These are phyloP conservation scores for Menidia menidia DNA, from an alignment of 2,797 vertebrate species.

Conservation along the genomic window DNA sequence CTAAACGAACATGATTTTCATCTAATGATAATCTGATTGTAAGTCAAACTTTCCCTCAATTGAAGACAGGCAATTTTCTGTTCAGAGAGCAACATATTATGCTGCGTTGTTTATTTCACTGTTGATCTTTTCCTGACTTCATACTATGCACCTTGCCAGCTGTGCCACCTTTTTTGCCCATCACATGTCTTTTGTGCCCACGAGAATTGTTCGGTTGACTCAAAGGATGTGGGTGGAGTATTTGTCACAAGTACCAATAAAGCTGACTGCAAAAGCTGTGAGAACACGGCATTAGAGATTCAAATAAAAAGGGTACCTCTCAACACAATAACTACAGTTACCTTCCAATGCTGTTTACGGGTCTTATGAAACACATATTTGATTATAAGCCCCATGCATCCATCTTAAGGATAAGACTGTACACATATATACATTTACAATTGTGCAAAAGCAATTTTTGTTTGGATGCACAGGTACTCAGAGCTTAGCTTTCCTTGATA, in stretches of 20 bases:
- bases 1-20: too few relatives aligned
- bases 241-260: constrained; percentile 32
- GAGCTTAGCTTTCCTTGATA: too few relatives aligned
- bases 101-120: constrained; percentile 11
- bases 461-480: too few relatives aligned
- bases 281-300: not conserved
- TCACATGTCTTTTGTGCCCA: constrained; percentile 25
- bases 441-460: too few relatives aligned
- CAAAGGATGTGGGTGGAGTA: constrained; percentile 25
- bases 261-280: constrained; percentile 13
- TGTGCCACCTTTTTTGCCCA: constrained; percentile 6
- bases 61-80: not conserved
- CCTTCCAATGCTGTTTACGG: too few relatives aligned
- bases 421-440: too few relatives aligned
- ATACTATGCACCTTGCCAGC: constrained; percentile 11
- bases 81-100: constrained; percentile 13
- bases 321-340: not conserved
- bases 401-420: too few relatives aligned
- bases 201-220: constrained; percentile 31
- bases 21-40: not conserved
- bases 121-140: constrained; percentile 16
- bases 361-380: too few relatives aligned
- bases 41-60: not conserved
- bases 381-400: too few relatives aligned
- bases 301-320: not conserved